Conservation (phyloP, 37 sponge, comb jelly and placozoan genomes). For the Ephydatia muelleri region DNA sequence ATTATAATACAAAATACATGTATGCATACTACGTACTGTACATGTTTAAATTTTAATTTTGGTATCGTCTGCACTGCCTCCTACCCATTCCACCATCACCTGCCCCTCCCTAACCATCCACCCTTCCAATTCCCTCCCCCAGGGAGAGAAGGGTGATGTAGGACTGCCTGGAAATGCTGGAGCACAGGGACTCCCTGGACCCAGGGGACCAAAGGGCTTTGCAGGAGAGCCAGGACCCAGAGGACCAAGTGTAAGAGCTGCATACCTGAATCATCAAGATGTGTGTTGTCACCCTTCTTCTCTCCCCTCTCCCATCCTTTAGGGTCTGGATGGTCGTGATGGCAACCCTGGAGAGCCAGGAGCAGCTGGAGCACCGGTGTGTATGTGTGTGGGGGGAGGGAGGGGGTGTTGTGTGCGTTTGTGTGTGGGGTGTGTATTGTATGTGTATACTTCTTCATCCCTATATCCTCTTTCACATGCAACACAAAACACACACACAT, state of each 20-base stretch:
- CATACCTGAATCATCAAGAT: neutral
- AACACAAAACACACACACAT: neutral
- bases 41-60: neutral
- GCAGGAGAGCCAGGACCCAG: constrained; percentile 43
- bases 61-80: neutral
- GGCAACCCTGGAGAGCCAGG: constrained; percentile 71
- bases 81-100: neutral
- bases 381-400: constrained; percentile 1
- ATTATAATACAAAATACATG: neutral
- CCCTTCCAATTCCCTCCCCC: neutral
- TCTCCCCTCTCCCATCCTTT: neutral
- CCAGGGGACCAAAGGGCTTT: constrained; percentile 39
- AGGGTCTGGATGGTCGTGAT: constrained; percentile 55
- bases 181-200: constrained; percentile 58
- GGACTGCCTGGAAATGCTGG: constrained; percentile 51
- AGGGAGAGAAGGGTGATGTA: constrained; percentile 66
- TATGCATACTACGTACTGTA: neutral
- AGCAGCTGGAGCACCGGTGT: constrained; percentile 25
- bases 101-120: neutral
- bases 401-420: neutral
- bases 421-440: neutral
- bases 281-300: too few relatives aligned
- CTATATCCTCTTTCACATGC: neutral
- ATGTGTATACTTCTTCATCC: neutral
- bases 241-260: constrained; percentile 45